Evolutionary conservation across 2,113 vertebrate genomes (phyloP).

Genomic region (Odontophorus gujanensis): DNA sequence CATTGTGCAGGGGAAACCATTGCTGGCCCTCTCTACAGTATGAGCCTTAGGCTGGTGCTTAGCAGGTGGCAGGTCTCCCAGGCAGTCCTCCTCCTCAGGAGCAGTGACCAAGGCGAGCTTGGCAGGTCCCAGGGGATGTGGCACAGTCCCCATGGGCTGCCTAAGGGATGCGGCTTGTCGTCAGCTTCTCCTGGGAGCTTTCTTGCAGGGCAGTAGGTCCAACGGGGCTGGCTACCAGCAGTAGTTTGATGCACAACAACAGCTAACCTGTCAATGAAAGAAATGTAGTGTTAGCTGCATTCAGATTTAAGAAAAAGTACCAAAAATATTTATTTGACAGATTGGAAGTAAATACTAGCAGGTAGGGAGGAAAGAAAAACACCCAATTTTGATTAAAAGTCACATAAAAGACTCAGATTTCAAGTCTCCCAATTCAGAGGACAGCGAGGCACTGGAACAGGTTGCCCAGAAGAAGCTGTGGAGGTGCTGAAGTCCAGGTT

Average conservation of each 20-base stretch:
- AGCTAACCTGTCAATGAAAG: constrained; percentile 67
- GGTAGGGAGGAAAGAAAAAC: neutral
- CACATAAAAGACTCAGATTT: neutral
- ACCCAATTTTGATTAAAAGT: neutral
- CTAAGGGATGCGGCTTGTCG: neutral
- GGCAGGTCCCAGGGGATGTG: constrained; percentile 87
- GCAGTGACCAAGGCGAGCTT: constrained; percentile 82
- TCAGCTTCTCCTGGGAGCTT: neutral
- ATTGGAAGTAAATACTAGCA: neutral
- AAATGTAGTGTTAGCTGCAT: constrained; percentile 53
- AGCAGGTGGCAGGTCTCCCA: constrained; percentile 75
- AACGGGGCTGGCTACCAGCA: neutral
- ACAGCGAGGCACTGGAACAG: neutral
- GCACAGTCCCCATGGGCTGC: constrained; percentile 87
- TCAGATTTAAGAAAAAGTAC: neutral
- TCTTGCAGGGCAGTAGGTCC: neutral
- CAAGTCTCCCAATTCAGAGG: neutral
- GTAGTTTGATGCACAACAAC: neutral
- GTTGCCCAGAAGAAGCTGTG: neutral
- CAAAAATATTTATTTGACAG: neutral
- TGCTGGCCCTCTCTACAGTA: constrained; percentile 65
- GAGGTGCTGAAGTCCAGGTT: neutral
- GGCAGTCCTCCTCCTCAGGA: constrained; percentile 75
- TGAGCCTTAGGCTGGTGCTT: constrained; percentile 62
- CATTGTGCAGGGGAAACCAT: constrained; percentile 26